Base-by-base conservation (phyloP, 2,888 invertebrate genomes). In the Scaptomyza parva region DNA sequence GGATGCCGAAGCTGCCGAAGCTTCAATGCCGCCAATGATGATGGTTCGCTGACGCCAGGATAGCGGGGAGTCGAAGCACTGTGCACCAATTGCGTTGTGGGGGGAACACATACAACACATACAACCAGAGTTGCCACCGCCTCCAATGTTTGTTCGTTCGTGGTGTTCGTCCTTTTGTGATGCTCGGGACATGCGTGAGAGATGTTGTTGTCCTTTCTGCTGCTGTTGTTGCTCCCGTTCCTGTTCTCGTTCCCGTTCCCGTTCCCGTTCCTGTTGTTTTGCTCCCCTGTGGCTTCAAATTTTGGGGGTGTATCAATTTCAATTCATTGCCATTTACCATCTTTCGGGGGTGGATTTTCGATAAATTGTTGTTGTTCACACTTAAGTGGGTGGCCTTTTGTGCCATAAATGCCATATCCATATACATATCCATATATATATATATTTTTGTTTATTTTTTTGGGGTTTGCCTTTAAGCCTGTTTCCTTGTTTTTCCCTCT, bases 261-360 rank as follows among this genome's bases (percentile, higher is more conserved):
- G n/a, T n/a, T n/a, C n/a, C n/a, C n/a, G n/a, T n/a, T n/a, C n/a
- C n/a, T n/a, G n/a, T 54, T 53, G 65, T 28, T 47, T 24, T 63
- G 63, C 69, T 83, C 78, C 84, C 88, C 89, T 74, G 88, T 47
- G 77, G 83, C 58, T 70, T 72, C 52, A 84, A 88, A 82, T 83
- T 88, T 88, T 84, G 88, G 89, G 89, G 88, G 88, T 72, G 89
- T 88, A 86, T 88, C 88, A 89, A 83, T 88, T 88, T 80, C 88
- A 76, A 78, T 82, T 80, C 79, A 79, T 85, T 87, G 86, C 78
- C 73, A 76, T 71, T 70, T 61, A 65, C 68, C 68, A 70, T 65
- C 63, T 37, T n/a, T n/a, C 66, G 79, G 72, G 84, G 84, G 84
- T 84, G 88, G 86, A 79, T 84, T 86, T 86, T 78, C 59, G 44